These are phyloP conservation scores for Tanypteryx hageni DNA, from an alignment of 2,888 invertebrate genomes.

Conservation along the genomic window DNA sequence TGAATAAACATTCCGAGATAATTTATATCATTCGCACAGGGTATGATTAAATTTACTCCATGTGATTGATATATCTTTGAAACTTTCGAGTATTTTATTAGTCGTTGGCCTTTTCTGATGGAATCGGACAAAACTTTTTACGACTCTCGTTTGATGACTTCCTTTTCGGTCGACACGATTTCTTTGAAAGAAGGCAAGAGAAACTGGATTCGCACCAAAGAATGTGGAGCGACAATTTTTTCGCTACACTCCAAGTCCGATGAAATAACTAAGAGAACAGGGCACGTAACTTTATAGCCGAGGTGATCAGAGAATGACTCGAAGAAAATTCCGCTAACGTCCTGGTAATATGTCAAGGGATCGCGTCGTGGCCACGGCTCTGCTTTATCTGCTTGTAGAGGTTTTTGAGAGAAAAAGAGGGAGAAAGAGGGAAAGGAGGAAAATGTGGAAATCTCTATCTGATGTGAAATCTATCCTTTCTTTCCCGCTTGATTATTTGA, in stretches of 20 bases:
- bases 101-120: neutral
- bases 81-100: neutral
- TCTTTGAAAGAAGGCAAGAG: slow-evolving; percentile 30
- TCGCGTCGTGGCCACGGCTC: slow-evolving; percentile 3
- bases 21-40: neutral
- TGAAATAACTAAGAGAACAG: slow-evolving; percentile 12
- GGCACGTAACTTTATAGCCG: slow-evolving; percentile 19
- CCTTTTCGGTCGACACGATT: slow-evolving; percentile 47
- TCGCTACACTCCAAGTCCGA: neutral
- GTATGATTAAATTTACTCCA: neutral
- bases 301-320: slow-evolving; percentile 28
- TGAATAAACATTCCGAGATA: no score
- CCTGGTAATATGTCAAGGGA: slow-evolving; percentile 20
- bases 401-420: neutral
- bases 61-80: neutral
- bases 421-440: neutral
- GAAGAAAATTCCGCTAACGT: neutral
- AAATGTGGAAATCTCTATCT: slow-evolving; percentile 37
- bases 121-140: slow-evolving; percentile 25
- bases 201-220: slow-evolving; percentile 30
- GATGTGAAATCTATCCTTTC: neutral
- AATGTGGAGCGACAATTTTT: slow-evolving; percentile 33
- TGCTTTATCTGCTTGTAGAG: neutral
- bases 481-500: neutral
- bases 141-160: slow-evolving; percentile 40